A percentile compares a stretch with the other conserved stretches of the same genome.
These are phyloP conservation scores for Taxidea taxus DNA, from an alignment of 2,113 vertebrate species.

Conservation along the genomic window DNA sequence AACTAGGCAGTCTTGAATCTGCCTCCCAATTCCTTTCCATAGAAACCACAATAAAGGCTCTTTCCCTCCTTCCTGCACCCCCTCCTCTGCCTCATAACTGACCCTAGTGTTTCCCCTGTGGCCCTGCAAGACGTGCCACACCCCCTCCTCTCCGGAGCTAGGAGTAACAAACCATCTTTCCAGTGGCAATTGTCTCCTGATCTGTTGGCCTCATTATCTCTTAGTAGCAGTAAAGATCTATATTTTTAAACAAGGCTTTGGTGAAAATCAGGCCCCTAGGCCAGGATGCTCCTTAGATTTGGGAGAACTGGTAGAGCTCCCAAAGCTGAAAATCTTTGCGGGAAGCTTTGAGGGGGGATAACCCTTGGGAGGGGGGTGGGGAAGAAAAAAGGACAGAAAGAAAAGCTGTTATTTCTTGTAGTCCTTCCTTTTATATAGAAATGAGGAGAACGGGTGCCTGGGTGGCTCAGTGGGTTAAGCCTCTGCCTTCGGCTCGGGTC, in stretches of 20 bases:
- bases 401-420: background rate
- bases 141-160: background rate
- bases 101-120: background rate
- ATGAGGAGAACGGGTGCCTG: background rate
- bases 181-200: background rate
- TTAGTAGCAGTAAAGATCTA: background rate
- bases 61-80: background rate
- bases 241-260: background rate
- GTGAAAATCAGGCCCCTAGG: background rate
- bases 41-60: background rate
- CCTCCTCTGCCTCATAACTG: background rate
- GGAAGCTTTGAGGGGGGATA: background rate
- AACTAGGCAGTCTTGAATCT: background rate
- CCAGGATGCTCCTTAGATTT: background rate
- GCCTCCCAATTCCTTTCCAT: background rate
- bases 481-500: no score
- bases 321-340: background rate
- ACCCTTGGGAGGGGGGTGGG: no score
- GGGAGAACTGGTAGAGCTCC: background rate
- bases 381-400: no score
- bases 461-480: no score
- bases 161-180: background rate
- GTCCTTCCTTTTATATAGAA: background rate
- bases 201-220: background rate
- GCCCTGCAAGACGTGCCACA: fast-evolving